Base-by-base conservation (phyloP, 1,140 invertebrate species). In the Musca vetustissima region DNA sequence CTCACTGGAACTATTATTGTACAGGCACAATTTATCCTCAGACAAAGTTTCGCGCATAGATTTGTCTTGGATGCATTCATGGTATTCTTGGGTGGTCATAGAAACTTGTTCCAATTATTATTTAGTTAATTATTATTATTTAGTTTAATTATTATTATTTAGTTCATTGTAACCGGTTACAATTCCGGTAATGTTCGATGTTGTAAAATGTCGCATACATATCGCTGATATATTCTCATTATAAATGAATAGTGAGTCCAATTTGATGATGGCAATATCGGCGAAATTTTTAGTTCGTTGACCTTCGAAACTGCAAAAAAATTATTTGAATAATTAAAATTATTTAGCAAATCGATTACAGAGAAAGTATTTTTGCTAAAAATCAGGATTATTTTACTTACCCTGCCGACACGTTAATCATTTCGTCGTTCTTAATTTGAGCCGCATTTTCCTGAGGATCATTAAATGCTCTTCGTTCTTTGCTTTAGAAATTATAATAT, bases 81-180 rank as follows among this genome's bases (percentile, higher is more conserved):
- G n/a, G 8, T 49, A 68, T 24, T 32, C 55, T 4, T 61, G 0
- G 14, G 64, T 64, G n/a, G 66, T 69, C 64, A 74, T 49, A 15
- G 52, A 52, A n/a, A 73, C 47, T 52, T 67, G 65, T 68, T 71
- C 69, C 25, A 76, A n/a, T n/a, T n/a, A n/a, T n/a, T n/a, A n/a
- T n/a, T n/a, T n/a, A n/a, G n/a, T n/a, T n/a, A n/a, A n/a, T n/a
- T n/a, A n/a, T n/a, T n/a, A n/a, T n/a, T n/a, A n/a, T n/a, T n/a
- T n/a, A n/a, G n/a, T n/a, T n/a, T n/a, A n/a, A n/a, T n/a, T 36
- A 48, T 28, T 69, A 57, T 59, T 74, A 0, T 65, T 64, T 4
- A 75, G 78, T 1, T 43, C 36, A 49, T 83, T 83, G 82, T 83
- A 85, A 14, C 83, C 83, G 0, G 77, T 77, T 11, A 84, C 77